Evolutionary conservation across 1,140 invertebrate genomes (phyloP), one percentile per base, ranked within the genome.

Genomic region (Nomia melanderi): DNA sequence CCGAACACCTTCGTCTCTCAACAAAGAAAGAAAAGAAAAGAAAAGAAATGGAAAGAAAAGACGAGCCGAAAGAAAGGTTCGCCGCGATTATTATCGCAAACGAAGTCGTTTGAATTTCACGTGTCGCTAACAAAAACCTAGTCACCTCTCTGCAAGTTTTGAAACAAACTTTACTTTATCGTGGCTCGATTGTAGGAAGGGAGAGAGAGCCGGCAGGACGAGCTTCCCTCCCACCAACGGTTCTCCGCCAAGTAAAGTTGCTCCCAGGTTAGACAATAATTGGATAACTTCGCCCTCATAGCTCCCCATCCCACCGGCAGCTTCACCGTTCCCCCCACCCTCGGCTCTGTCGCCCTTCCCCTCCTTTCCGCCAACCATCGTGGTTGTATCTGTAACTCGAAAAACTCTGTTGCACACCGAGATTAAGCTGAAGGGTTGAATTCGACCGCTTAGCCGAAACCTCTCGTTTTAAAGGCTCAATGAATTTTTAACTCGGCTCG

Each of bases 211-310:
- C 84, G 79, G 74, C 75, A 82, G 81, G 81, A 80, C 79, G 84
- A 81, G 88, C 81, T 77, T 84, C 63, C 50, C 79, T 73, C 62
- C 79, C 81, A 59, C 77, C 84, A 82, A 79, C 79, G 70, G 79
- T 87, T 81, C 85, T 83, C 82, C 73, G 82, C 76, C 85, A 87
- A 88, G 90, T 88, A 90, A 92, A 92, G 89, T 92, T 91, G 90
- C 90, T 91, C 87, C 88, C 91, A 91, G 91, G 91, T 91, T 92
- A 92, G 90, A 92, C 91, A 92, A 92, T 92, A 92, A 92, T 92
- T 92, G 91, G 91, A 92, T 92, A 92, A 92, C 88, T 92, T 92
- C 85, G 90, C 88, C 88, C 89, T 90, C 89, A 83, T 83, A 87
- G 83, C 83, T 80, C 64, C 84, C 78, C 87, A 77, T 85, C 80